A percentile compares a stretch with the other conserved stretches of the same genome.
Evolutionary conservation across 2,113 vertebrate genomes (phyloP).

Genomic region (Pontoporia blainvillei): DNA sequence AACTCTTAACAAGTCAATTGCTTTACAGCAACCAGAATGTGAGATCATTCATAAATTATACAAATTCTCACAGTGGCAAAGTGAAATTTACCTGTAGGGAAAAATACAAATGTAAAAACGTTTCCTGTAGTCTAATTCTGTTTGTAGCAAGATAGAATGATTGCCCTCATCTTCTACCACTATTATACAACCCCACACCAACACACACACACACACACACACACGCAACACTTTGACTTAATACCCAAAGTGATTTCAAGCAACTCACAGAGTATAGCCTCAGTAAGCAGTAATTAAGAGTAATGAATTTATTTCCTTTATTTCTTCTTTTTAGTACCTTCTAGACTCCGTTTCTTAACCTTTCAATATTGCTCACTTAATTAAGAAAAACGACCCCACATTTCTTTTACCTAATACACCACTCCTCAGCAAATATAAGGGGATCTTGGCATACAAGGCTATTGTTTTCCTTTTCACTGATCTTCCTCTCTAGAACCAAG

Average conservation of each 20-base stretch:
- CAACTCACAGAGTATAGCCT: neutral
- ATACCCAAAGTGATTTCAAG: neutral
- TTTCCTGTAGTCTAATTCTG: neutral
- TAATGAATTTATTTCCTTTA: constrained; percentile 21
- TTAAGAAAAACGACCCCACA: constrained; percentile 13
- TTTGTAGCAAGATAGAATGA: neutral
- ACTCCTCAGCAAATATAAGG: constrained; percentile 1
- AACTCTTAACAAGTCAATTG: neutral
- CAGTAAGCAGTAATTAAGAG: constrained; percentile 3
- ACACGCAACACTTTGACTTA: neutral
- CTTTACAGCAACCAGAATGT: neutral
- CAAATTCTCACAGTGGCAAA: neutral
- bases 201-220: neutral
- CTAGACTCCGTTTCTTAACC: constrained; percentile 36
- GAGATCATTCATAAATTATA: neutral
- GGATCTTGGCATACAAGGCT: neutral
- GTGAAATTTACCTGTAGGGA: neutral
- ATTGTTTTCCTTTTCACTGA: constrained; percentile 15
- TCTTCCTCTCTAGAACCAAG: neutral
- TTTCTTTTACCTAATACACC: neutral
- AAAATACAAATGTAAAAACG: neutral
- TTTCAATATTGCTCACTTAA: constrained; percentile 39
- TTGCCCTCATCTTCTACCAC: neutral
- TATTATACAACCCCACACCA: neutral
- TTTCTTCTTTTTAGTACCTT: constrained; percentile 21